phyloP scores from a whole-genome alignment of 2,113 vertebrate genomes.

The Phoenicopterus ruber region DNA sequence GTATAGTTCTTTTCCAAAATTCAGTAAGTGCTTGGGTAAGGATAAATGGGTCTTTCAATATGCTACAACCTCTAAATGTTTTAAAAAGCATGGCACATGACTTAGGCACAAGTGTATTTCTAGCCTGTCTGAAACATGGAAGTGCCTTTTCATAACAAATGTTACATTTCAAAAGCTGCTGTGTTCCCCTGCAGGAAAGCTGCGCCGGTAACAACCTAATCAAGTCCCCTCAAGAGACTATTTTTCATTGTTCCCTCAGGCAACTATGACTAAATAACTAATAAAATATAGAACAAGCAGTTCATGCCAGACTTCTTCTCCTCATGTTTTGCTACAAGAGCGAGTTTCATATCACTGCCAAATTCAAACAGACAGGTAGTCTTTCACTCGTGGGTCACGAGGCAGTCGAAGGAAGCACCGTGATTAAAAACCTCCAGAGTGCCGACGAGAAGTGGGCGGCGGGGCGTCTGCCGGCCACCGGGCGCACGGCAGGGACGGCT shows the following conservation, averaged over 20 bases:
- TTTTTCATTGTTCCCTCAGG: not conserved
- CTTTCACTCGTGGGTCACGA: not conserved
- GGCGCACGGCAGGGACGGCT: not conserved
- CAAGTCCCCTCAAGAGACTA: not conserved
- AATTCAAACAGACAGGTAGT: no score
- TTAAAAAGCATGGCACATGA: not conserved
- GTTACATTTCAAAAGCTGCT: not conserved
- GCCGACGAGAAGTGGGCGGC: rapidly evolving
- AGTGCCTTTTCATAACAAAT: not conserved
- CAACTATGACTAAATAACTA: not conserved
- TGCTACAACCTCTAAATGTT: not conserved
- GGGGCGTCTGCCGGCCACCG: not conserved
- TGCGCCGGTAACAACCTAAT: not conserved
- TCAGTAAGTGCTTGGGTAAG: not conserved
- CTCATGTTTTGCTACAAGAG: not conserved
- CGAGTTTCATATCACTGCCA: not conserved
- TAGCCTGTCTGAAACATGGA: not conserved
- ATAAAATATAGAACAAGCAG: rapidly evolving
- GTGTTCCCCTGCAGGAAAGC: not conserved
- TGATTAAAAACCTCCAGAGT: rapidly evolving
- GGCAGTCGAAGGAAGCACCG: not conserved
- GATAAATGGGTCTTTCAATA: not conserved
- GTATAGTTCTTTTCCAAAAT: not conserved
- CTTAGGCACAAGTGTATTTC: not conserved
- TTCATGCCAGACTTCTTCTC: not conserved